These are phyloP conservation scores for Choloepus didactylus DNA, from an alignment of 2,797 vertebrate species.

Conservation along the genomic window DNA sequence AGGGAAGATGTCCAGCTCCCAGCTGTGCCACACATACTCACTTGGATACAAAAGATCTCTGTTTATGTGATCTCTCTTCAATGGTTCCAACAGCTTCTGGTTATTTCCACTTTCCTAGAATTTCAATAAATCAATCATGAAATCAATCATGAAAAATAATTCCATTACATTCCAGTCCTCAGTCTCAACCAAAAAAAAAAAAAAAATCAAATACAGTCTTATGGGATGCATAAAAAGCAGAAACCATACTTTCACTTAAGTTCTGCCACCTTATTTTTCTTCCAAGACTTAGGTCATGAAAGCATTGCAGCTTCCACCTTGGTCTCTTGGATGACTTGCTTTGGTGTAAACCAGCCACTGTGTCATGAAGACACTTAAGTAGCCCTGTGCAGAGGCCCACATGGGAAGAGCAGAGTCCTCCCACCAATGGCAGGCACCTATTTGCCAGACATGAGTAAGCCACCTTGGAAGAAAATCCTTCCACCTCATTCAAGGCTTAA, in stretches of 20 bases:
- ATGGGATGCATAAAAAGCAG: not conserved
- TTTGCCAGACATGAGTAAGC: not conserved
- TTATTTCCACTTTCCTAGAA: not conserved
- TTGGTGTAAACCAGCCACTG: not conserved
- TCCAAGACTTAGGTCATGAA: not conserved
- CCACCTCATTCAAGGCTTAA: not conserved
- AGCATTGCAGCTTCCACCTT: not conserved
- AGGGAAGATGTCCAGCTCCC: not conserved
- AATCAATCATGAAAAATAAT: not conserved
- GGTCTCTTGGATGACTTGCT: not conserved
- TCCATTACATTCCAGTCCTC: not conserved
- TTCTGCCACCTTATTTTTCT: not conserved
- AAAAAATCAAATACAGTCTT: not conserved
- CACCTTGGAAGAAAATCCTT: not conserved
- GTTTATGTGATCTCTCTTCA: not conserved
- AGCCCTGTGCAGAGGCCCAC: not conserved
- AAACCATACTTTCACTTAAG: not conserved
- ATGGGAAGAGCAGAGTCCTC: not conserved
- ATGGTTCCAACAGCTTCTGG: not conserved
- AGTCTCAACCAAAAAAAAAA: not conserved
- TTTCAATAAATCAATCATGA: not conserved
- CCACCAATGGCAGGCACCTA: not conserved
- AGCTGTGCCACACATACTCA: fast-evolving
- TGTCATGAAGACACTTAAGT: not conserved
- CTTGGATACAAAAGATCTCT: not conserved